Base-by-base conservation (phyloP, 2,797 vertebrate species). In the Gymnodraco acuticeps region DNA sequence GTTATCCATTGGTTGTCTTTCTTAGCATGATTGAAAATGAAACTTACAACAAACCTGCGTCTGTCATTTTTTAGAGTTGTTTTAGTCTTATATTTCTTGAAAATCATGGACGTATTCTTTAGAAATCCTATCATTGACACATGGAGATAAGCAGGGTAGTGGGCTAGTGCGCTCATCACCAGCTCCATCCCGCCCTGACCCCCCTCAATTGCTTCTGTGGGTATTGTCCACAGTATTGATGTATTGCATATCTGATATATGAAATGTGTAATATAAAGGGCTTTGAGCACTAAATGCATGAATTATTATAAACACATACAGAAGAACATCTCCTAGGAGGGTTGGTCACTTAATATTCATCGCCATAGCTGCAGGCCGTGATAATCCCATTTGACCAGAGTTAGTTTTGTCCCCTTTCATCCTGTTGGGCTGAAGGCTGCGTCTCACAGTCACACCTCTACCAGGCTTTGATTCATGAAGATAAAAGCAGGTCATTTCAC, bases 401-500 rank as follows among this genome's bases (percentile, higher is more conserved):
- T 12, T 55, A 42, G 23, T 43, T 38, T 9, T 63, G 38, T 74
- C 45, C 33, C 33, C 61, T 51, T 52, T 70, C 17, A 19, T 70
- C 63, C 31, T 5, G 16, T 52, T 47, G 54, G 62, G 59, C 43
- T 50, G 23, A 41, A 70, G 43, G 66, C 62, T 38, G 31, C 14
- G 3, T 47, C 70, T 78, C 59, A 53, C 62, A 54, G 33, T 67
- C 51, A 55, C 38, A 52, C 79, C 80, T 75, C 48, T 66, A 69
- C 51, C 31, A 41, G 73, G 59, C 64, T 63, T 81, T 84, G 77
- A 90, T 87, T 77, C 73, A 46, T 50, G 45, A 27, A 71, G 76
- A 86, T 64, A 80, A 82, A 89, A 87, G 77, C 71, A 65, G 84
- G 81, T 87, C 80, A 86, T 75, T 78, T 89, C 77, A 77, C 70